Evolutionary conservation across 2,888 invertebrate genomes (phyloP), one percentile per base, ranked within the genome.

Genomic region (Magallana nippona): DNA sequence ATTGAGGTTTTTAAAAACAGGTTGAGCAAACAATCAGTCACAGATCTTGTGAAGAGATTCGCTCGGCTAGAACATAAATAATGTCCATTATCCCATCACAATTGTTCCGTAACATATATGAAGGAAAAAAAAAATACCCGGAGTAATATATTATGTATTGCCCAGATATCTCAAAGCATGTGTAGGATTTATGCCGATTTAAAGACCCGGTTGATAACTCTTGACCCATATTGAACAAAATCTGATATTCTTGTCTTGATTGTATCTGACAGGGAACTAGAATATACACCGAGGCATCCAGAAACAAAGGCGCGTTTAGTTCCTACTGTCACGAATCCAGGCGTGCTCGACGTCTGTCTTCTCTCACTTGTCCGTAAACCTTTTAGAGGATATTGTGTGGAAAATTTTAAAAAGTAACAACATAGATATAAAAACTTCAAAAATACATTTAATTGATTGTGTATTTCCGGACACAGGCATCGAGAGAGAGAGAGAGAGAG

Each of bases 1-100:
- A 82, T 82, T 55, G 63, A 63, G 82, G 55, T 71, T 27, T 62
- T 63, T 57, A 32, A 82, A 82, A 82, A 44, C 81, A 62, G 82
- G 71, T 71, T 55, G 63, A 82, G 71, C 71, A 60, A 55, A 82
- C 71, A 82, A 82, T 82, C 22, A 62, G 71, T 17, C 27, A 55
- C 27, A 44, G 55, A 82, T 82, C 82, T 71, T 56, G 57, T 58
- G 57, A 56, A 55, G 79, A 79, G 13, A 8, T 57, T 56, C 71
- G 57, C 22, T 57, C 79, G 58, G 56, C 57, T 79, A 79, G 79
- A 79, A 79, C 79, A 32, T 71, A 71, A 71, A 71, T 71, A 71
- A 71, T 71, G 44, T 22, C 22, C 15, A 71, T 71, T 71, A 71
- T 71, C 71, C 71, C 15, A 10, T 10, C 71, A 71, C 71, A 63